These are phyloP conservation scores for Neomicropteryx cornuta DNA, from an alignment of 1,140 invertebrate genomes.

Conservation along the genomic window DNA sequence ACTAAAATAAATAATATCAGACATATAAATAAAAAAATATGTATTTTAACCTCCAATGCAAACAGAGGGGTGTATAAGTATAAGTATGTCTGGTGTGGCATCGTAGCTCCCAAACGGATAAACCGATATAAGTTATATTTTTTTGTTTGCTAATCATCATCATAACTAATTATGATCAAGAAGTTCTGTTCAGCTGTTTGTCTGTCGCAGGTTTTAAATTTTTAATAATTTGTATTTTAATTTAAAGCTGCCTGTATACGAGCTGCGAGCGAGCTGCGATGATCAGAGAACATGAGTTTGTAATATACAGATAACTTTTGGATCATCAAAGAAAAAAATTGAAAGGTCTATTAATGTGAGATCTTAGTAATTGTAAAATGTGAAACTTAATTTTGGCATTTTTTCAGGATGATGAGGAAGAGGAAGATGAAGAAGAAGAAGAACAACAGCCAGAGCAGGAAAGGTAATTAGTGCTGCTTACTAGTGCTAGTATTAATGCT, in stretches of 20 bases:
- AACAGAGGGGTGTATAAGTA: no score
- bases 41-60: no score
- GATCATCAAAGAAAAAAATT: conserved; percentile 3
- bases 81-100: no score
- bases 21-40: no score
- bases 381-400: conserved; percentile 7
- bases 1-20: no score
- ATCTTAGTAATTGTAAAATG: conserved; percentile 2
- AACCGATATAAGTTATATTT: no score
- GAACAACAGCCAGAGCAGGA: conserved; percentile 46
- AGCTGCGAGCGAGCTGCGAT: not conserved
- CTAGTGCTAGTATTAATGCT: conserved; percentile 30
- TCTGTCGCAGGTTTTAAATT: no score
- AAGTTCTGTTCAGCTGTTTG: no score
- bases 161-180: no score
- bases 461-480: conserved; percentile 25
- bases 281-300: not conserved
- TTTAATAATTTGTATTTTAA: conserved; percentile 20
- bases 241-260: not conserved
- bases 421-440: conserved; percentile 56
- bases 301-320: conserved; percentile 1
- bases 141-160: no score
- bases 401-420: conserved; percentile 45
- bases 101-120: no score
- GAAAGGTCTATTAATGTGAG: not conserved